Conservation (phyloP, 2,888 invertebrate species). For the Conops quadrifasciatus region DNA sequence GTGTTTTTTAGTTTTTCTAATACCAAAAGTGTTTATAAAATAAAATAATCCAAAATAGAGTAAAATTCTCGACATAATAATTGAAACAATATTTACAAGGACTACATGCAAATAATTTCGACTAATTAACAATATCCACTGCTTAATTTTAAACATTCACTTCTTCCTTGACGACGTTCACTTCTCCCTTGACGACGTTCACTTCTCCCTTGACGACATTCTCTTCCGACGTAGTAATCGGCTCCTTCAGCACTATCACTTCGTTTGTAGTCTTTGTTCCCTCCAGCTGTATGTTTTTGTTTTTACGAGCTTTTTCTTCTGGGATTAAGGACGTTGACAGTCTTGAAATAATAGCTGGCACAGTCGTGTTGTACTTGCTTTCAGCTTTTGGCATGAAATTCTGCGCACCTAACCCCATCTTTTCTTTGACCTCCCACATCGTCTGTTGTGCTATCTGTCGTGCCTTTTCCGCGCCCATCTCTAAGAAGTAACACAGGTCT, state of each 20-base stretch:
- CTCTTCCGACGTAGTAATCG: not conserved
- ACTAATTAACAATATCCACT: not conserved
- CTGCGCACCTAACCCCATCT: constrained; percentile 68
- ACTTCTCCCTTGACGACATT: too few relatives aligned
- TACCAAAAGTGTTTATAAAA: too few relatives aligned
- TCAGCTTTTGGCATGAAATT: not conserved
- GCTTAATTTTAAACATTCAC: not conserved
- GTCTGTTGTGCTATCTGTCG: constrained; percentile 70
- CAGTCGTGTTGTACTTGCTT: not conserved
- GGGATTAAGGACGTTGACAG: constrained; percentile 8
- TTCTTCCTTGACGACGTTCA: not conserved
- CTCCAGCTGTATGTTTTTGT: not conserved
- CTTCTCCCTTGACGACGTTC: too few relatives aligned
- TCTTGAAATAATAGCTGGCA: not conserved
- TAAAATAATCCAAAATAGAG: too few relatives aligned
- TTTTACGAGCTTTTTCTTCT: constrained; percentile 29
- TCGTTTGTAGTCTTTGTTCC: too few relatives aligned
- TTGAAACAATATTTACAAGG: not conserved
- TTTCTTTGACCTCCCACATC: constrained; percentile 71
- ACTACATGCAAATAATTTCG: not conserved
- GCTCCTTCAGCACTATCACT: not conserved
- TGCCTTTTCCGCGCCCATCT: constrained; percentile 73
- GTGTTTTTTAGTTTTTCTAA: too few relatives aligned
- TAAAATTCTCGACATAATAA: not conserved
- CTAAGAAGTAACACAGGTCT: constrained; percentile 72